A percentile compares a stretch with the other conserved stretches of the same genome.
phyloP scores from a whole-genome alignment of 2,888 invertebrate species.

The Ptychoptera contaminata region DNA sequence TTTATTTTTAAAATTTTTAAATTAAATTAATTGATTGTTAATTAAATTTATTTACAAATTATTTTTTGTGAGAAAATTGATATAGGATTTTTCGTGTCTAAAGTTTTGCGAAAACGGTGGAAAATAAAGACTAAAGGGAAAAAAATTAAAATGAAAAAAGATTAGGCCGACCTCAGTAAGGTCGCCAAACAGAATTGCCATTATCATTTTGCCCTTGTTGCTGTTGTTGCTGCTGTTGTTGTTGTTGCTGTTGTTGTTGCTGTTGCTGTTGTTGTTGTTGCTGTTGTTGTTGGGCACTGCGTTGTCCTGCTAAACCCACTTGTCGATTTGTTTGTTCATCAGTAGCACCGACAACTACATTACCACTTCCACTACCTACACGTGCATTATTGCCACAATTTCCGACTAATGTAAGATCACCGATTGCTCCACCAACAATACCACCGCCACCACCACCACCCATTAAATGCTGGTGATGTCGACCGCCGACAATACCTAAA shows the following conservation, averaged over 20 bases:
- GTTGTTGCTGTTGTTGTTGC: not conserved
- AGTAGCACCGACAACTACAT: slow-evolving; percentile 19
- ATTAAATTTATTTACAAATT: no score
- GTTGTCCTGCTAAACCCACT: slow-evolving; percentile 15
- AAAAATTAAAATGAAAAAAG: no score
- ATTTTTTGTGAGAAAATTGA: no score
- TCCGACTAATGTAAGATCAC: slow-evolving; percentile 27
- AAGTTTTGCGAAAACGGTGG: no score
- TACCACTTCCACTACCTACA: not conserved
- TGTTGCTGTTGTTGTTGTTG: slow-evolving; percentile 3
- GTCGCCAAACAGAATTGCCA: slow-evolving; percentile 59
- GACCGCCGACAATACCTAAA: slow-evolving; percentile 21
- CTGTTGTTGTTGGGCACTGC: slow-evolving; percentile 4
- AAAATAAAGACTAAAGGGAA: no score
- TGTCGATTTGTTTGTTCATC: slow-evolving; percentile 29
- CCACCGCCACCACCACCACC: slow-evolving; percentile 28
- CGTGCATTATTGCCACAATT: slow-evolving; percentile 30
- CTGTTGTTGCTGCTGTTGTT: slow-evolving; percentile 4
- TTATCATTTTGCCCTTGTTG: slow-evolving; percentile 32
- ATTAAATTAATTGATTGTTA: no score
- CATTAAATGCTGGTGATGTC: slow-evolving; percentile 35
- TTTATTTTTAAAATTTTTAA: no score
- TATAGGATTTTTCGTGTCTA: no score
- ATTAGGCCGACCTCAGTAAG: slow-evolving; percentile 37
- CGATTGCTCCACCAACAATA: slow-evolving; percentile 20